Evolutionary conservation across 2,888 invertebrate species (phyloP).

Genomic region (Parascotia fuliginaria): DNA sequence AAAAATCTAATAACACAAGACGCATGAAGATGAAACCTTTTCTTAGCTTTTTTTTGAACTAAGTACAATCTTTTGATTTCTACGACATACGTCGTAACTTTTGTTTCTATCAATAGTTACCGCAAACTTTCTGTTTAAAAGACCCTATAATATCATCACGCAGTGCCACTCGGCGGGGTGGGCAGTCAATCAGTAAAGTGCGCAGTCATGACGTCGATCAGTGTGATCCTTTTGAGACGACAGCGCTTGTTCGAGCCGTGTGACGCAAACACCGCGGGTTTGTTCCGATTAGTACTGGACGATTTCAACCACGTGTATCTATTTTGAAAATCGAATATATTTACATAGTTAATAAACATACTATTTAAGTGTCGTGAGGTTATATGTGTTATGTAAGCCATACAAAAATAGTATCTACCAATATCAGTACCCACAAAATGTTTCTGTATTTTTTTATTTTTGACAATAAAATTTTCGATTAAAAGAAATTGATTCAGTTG

Average conservation of each 20-base stretch:
- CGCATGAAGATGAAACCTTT: neutral
- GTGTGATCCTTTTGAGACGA: constrained; percentile 78
- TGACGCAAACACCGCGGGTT: constrained; percentile 67
- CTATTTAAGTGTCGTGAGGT: too few relatives aligned
- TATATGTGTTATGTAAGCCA: too few relatives aligned
- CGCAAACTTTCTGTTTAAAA: neutral
- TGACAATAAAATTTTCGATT: too few relatives aligned
- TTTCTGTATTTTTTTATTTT: too few relatives aligned
- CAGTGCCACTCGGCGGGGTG: constrained; percentile 19
- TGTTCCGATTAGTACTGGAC: constrained; percentile 45
- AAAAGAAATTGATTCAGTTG: too few relatives aligned
- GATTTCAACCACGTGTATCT: constrained; percentile 4
- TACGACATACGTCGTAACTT: neutral
- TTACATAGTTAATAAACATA: too few relatives aligned
- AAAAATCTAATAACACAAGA: too few relatives aligned
- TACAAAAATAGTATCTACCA: too few relatives aligned
- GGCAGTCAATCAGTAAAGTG: constrained; percentile 45
- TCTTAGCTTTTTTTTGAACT: too few relatives aligned
- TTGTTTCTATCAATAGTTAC: neutral
- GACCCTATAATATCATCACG: constrained; percentile 19
- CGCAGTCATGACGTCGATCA: constrained; percentile 77
- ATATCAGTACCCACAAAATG: too few relatives aligned
- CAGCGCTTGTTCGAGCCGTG: constrained; percentile 68
- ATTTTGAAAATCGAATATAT: too few relatives aligned
- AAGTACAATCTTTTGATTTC: too few relatives aligned